These are phyloP conservation scores for Drosophila pruinosa DNA, from an alignment of 1,140 invertebrate species.

Conservation along the genomic window DNA sequence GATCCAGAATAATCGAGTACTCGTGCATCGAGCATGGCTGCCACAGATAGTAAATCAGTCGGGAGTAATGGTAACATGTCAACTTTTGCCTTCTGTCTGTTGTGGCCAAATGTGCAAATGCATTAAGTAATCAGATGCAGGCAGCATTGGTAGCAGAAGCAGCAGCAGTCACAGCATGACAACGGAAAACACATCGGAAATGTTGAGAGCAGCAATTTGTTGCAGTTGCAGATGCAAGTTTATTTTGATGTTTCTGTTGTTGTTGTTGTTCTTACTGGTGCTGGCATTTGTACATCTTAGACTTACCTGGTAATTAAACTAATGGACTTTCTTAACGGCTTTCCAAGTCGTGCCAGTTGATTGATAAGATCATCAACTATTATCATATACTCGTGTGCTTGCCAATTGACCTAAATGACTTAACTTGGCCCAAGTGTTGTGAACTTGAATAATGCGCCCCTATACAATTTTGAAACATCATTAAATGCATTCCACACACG, in stretches of 20 bases:
- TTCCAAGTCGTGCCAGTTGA: slow-evolving; percentile 16
- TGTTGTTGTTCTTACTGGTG: not conserved
- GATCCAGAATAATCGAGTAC: slow-evolving; percentile 43
- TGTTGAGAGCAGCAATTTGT: slow-evolving; percentile 71
- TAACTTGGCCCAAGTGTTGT: slow-evolving; percentile 42
- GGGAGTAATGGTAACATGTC: slow-evolving; percentile 42
- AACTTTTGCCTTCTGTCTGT: slow-evolving; percentile 44
- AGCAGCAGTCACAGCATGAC: slow-evolving; percentile 42
- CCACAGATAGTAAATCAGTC: slow-evolving; percentile 60
- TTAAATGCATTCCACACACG: slow-evolving; percentile 60
- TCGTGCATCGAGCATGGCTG: slow-evolving; percentile 18
- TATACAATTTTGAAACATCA: slow-evolving; percentile 34
- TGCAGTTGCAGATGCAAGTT: slow-evolving; percentile 42
- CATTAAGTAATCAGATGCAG: slow-evolving; percentile 77
- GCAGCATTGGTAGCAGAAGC: slow-evolving; percentile 45
- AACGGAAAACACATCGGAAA: slow-evolving; percentile 34
- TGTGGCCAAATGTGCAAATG: slow-evolving; percentile 47
- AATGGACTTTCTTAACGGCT: slow-evolving; percentile 44
- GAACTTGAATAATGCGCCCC: slow-evolving; percentile 43
- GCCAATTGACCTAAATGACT: slow-evolving; percentile 46
- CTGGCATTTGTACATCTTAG: slow-evolving; percentile 9
- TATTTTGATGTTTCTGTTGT: not conserved
- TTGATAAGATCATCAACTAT: slow-evolving; percentile 10
- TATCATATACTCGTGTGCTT: not conserved
- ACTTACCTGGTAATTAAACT: slow-evolving; percentile 60